These are phyloP conservation scores for Aphelenchoides bicaudatus DNA, from an alignment of 2,888 invertebrate species.

Conservation along the genomic window DNA sequence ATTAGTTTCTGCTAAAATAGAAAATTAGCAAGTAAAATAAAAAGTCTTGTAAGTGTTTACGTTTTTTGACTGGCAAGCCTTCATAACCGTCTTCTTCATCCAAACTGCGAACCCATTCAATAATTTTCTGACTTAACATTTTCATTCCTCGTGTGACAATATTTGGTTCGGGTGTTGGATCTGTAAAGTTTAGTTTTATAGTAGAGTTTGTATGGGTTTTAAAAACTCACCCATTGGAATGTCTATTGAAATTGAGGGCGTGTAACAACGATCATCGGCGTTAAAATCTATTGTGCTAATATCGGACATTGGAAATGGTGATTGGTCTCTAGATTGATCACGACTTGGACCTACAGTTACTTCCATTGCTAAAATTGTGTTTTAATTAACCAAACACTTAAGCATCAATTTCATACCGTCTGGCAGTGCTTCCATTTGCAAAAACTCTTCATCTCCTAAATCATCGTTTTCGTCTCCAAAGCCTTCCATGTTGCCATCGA, in stretches of 20 bases:
- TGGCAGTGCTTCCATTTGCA: slow-evolving; percentile 56
- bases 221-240: slow-evolving; percentile 8
- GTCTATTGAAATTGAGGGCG: slow-evolving; percentile 14
- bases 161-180: slow-evolving; percentile 19
- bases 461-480: slow-evolving; percentile 22
- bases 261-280: slow-evolving; percentile 13
- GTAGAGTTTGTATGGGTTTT: not conserved
- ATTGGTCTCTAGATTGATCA: not conserved
- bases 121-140: slow-evolving; percentile 33
- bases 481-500: slow-evolving; percentile 9
- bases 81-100: slow-evolving; percentile 32
- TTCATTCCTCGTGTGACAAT: slow-evolving; percentile 32
- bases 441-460: slow-evolving; percentile 25
- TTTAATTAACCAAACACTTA: not conserved
- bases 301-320: slow-evolving; percentile 34
- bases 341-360: slow-evolving; percentile 39
- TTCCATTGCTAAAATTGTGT: slow-evolving; percentile 34
- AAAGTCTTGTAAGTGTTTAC: not conserved
- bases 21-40: not conserved
- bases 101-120: slow-evolving; percentile 37
- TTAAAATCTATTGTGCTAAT: slow-evolving; percentile 25
- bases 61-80: not conserved
- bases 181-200: slow-evolving; percentile 9
- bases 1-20: not conserved
- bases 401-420: slow-evolving; percentile 40